Evolutionary conservation across 2,797 vertebrate genomes (phyloP), one percentile per base, ranked within the genome.

Genomic region (Iguana delicatissima): DNA sequence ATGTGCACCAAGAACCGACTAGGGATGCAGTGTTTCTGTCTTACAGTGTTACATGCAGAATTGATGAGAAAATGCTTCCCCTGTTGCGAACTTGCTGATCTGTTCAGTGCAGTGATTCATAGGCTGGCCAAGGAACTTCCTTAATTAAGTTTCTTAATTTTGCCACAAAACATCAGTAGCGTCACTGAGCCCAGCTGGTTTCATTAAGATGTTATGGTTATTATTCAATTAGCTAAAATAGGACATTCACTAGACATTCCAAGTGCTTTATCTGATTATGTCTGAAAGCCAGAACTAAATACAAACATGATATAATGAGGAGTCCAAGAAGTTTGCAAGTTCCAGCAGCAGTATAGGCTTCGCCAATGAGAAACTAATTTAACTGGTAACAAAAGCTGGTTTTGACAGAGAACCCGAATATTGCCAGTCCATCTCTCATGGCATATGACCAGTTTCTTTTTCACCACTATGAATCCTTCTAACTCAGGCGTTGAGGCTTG

Each of bases 191-290:
- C 86, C 72, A 35, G 29, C 67, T 76, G 83, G 59, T 95, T 95
- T 93, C 59, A 93, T 92, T 38, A 92, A 94, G 84, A 93, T 92
- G 92, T 90, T 86, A 74, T 89, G 76, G 87, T 96, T 95, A 93
- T 93, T 94, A 85, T 93, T 93, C 93, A 93, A 92, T 82, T 88
- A 94, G 92, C 77, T 96, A 95, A 95, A 88, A 95, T 89, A 96
- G 93, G 92, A 90, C 86, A 32, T 93, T 94, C 26, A 18, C 81
- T 83, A 95, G 80, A 76, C 82, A 80, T 89, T 91, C 88, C 87
- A 88, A 80, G 77, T 79, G 35, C 94, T 24, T 0, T 91, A 84
- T 93, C 87, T 92, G 13, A 83, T 7, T 69, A 82, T 95, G 86
- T 89, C 89, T 89, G 35, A 88, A 89, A 95, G 73, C 89, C 89